Evolutionary conservation across 2,888 invertebrate species (phyloP), one percentile per base, ranked within the genome.

Genomic region (Metalampra italica): DNA sequence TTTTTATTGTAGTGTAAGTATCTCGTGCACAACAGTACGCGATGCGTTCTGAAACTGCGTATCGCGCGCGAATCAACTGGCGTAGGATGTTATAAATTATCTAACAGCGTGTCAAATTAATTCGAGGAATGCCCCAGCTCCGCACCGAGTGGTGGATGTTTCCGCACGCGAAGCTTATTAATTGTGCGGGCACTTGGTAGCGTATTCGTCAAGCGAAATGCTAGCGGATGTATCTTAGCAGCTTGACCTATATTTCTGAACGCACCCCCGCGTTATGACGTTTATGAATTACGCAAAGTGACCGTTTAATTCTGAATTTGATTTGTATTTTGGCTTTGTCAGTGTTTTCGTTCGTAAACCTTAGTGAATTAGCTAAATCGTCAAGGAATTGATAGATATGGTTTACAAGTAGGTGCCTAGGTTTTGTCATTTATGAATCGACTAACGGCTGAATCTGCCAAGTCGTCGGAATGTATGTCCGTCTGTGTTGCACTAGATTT

Each of bases 31-130:
- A 48, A 32, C 50, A 40, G 46, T 52, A 48, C 37, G 43, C 36
- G 36, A 30, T 37, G 42, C 54, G 43, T 54, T 52, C 51, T 13
- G 51, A 48, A 49, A 43, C 47, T 55, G 47, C 56, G 54, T 55
- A 61, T 58, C 56, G 49, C 64, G 51, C 62, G 56, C 68, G 71
- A 69, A 77, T 78, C 75, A 73, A 57, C 62, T 65, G 64, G 55
- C 64, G 81, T 82, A 83, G 89, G 88, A 89, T 83, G 90, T 88
- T 78, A 88, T 90, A 89, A 90, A 90, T 90, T 88, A 90, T 80
- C 82, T 75, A 80, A 81, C 82, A 78, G 80, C 85, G 77, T 82
- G 84, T 88, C 88, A 90, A 88, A 90, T 90, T 89, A 90, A 89
- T 89, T 81, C 82, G 72, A 75, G 82, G 86, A 90, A 89, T 87